phyloP scores from a whole-genome alignment of 1,140 invertebrate genomes.

The Drosophila pectinifera region DNA sequence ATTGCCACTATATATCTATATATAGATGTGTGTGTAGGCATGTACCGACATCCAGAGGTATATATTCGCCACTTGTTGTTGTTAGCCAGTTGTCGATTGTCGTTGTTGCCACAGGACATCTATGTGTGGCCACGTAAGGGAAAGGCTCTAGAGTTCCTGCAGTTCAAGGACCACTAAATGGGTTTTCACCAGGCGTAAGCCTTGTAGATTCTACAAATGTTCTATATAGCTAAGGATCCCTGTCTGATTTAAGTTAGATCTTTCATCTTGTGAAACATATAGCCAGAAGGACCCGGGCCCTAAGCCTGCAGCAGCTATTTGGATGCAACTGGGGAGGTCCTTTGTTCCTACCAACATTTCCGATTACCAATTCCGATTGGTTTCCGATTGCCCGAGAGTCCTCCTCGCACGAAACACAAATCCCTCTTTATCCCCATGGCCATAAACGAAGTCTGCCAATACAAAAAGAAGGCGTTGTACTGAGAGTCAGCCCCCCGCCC shows the following conservation, averaged over 20 bases:
- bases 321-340: constrained; percentile 5
- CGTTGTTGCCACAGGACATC: constrained; percentile 7
- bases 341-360: constrained; percentile 38
- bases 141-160: background rate
- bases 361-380: constrained; percentile 56
- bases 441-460: constrained; percentile 51
- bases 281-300: too few relatives aligned
- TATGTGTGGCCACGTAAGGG: background rate
- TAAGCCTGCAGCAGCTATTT: background rate
- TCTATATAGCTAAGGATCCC: too few relatives aligned
- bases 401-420: constrained; percentile 25
- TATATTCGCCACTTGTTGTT: constrained; percentile 45
- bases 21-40: background rate
- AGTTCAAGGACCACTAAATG: constrained; percentile 8
- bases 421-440: constrained; percentile 44
- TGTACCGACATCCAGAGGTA: background rate
- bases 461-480: constrained; percentile 55
- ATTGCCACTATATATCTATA: constrained; percentile 30
- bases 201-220: too few relatives aligned
- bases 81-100: constrained; percentile 11
- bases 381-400: constrained; percentile 47
- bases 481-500: constrained; percentile 16
- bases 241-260: background rate
- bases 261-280: too few relatives aligned
- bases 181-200: too few relatives aligned